Conservation (phyloP, 1,140 invertebrate species). For the Diploscapter pachys region DNA sequence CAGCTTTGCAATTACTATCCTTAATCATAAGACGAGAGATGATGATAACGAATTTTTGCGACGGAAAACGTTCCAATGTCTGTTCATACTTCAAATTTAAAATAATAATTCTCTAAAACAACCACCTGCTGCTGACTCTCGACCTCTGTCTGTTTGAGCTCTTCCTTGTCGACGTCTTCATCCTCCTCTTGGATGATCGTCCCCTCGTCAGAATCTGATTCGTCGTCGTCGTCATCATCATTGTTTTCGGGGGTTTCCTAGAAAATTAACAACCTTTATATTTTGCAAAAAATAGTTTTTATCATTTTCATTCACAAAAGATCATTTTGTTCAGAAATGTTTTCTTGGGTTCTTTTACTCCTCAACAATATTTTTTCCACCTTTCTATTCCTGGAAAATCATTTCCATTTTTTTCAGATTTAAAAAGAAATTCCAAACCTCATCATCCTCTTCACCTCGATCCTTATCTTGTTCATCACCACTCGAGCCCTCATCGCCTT, state of each 20-base stretch:
- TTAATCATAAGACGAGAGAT: too few relatives aligned
- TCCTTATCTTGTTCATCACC: too few relatives aligned
- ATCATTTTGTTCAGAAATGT: not conserved
- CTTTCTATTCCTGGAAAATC: not conserved
- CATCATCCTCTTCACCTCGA: slow-evolving; percentile 29
- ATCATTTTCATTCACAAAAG: not conserved
- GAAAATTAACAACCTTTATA: too few relatives aligned
- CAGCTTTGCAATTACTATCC: too few relatives aligned
- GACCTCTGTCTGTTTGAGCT: slow-evolving; percentile 29
- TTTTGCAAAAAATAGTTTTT: not conserved
- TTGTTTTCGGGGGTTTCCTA: too few relatives aligned
- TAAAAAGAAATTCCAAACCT: not conserved
- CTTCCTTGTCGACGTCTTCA: slow-evolving; percentile 50
- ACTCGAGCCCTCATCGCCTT: slow-evolving; percentile 10
- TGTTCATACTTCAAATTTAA: too few relatives aligned
- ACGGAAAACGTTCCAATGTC: too few relatives aligned
- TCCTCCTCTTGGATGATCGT: slow-evolving; percentile 62
- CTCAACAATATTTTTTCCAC: not conserved
- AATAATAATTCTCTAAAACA: not conserved
- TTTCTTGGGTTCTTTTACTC: slow-evolving; percentile 1
- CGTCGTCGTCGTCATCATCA: not conserved
- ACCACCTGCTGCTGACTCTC: slow-evolving; percentile 30
- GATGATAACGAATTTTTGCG: too few relatives aligned
- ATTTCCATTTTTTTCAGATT: slow-evolving; percentile 4
- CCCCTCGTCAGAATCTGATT: slow-evolving; percentile 56